Conservation (phyloP, 2,113 vertebrate species). For the Catharus minimus region DNA sequence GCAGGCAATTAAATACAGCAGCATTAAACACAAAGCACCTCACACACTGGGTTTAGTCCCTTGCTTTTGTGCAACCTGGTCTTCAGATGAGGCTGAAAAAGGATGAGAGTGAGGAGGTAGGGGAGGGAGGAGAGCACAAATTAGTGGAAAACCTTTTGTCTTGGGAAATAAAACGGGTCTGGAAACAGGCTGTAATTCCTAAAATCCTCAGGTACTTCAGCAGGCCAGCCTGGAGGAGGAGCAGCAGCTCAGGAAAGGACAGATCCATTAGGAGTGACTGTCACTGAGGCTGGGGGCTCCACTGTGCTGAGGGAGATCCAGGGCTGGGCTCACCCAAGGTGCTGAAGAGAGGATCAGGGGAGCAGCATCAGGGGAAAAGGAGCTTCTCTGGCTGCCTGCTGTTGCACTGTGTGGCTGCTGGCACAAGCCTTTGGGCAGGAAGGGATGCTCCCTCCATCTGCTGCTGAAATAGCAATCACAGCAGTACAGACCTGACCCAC, state of each 20-base stretch:
- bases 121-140: background rate
- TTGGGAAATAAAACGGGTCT: background rate
- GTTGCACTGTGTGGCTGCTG: accelerated
- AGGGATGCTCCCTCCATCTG: background rate
- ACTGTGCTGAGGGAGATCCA: background rate
- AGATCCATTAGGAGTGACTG: background rate
- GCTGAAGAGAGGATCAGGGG: background rate
- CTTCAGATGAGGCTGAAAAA: background rate
- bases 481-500: background rate
- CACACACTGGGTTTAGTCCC: background rate
- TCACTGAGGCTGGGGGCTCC: background rate
- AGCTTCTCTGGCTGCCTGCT: background rate
- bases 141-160: background rate
- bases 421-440: background rate
- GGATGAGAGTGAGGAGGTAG: background rate
- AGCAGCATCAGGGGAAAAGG: background rate
- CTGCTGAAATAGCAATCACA: background rate
- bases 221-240: background rate
- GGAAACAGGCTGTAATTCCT: background rate
- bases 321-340: background rate
- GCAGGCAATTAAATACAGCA: background rate
- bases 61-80: accelerated
- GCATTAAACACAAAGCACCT: background rate
- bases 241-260: background rate
- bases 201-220: background rate